These are phyloP conservation scores for Plectrocnemia conspersa DNA, from an alignment of 1,140 invertebrate species.

Conservation along the genomic window DNA sequence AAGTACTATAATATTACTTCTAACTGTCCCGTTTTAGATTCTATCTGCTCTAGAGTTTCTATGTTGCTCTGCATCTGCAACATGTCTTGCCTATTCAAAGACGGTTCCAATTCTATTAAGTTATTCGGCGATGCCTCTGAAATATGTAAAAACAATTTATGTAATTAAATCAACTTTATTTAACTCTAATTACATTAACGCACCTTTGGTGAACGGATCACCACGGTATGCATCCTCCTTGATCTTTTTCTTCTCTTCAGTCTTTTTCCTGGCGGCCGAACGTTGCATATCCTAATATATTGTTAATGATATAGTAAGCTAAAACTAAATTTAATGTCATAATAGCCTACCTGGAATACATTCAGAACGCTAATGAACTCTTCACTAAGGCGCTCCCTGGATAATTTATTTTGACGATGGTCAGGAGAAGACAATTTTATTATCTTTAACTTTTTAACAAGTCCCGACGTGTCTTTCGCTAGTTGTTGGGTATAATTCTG, in stretches of 20 bases:
- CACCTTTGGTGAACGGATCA: constrained; percentile 44
- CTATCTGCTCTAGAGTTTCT: no score
- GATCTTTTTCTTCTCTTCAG: constrained; percentile 69
- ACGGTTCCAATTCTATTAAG: not conserved
- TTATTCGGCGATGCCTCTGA: not conserved
- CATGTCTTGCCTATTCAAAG: no score
- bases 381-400: constrained; percentile 85
- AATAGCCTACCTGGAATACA: constrained; percentile 64
- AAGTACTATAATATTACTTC: not conserved
- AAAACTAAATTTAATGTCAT: constrained; percentile 9
- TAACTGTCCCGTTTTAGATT: no score
- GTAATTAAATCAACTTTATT: not conserved
- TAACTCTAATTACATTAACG: not conserved
- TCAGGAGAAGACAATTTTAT: constrained; percentile 55
- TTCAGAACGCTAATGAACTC: constrained; percentile 92
- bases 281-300: constrained; percentile 65
- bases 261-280: constrained; percentile 77
- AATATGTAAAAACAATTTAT: not conserved
- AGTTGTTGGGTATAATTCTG: constrained; percentile 94
- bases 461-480: constrained; percentile 87
- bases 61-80: no score
- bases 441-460: constrained; percentile 74
- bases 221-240: constrained; percentile 51
- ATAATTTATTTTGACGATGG: constrained; percentile 83
- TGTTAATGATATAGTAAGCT: constrained; percentile 7